Evolutionary conservation across 2,113 vertebrate species (phyloP).

Genomic region (Nerophis ophidion): DNA sequence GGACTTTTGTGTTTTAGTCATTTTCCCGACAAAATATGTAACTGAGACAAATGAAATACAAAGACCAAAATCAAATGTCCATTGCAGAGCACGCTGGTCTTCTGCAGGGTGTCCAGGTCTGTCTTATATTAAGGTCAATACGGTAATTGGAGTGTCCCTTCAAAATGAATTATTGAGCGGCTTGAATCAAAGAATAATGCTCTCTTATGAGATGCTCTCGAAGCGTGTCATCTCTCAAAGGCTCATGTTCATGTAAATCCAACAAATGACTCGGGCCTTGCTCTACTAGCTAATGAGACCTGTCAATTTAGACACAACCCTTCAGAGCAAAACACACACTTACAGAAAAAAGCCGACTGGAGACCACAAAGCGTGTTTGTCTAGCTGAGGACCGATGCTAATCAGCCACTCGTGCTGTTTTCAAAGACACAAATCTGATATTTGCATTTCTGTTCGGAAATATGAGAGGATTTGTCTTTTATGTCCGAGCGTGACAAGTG

Average conservation of each 20-base stretch:
- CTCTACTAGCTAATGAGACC: slow-evolving; percentile 54
- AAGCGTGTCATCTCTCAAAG: slow-evolving; percentile 11
- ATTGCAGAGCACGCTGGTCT: no score
- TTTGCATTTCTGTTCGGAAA: slow-evolving; percentile 47
- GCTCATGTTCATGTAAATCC: slow-evolving; percentile 40
- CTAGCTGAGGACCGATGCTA: slow-evolving; percentile 47
- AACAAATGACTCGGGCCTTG: slow-evolving; percentile 14
- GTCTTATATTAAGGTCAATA: no score
- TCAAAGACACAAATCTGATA: slow-evolving; percentile 44
- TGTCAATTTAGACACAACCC: slow-evolving; percentile 35
- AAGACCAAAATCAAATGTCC: no score
- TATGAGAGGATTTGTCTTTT: slow-evolving; percentile 34
- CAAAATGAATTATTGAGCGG: background rate
- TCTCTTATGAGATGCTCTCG: background rate
- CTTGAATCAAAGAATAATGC: slow-evolving; percentile 1
- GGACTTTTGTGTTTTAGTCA: no score
- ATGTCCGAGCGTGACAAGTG: slow-evolving; percentile 25
- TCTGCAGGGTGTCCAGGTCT: no score
- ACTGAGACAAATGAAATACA: no score
- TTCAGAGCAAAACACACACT: slow-evolving; percentile 16
- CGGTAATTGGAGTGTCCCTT: background rate
- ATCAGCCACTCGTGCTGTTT: slow-evolving; percentile 48
- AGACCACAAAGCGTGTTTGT: slow-evolving; percentile 51
- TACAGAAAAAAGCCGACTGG: slow-evolving; percentile 32
- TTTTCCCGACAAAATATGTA: no score